Conservation (phyloP, 2,113 vertebrate genomes). For the Dromiciops gliroides region DNA sequence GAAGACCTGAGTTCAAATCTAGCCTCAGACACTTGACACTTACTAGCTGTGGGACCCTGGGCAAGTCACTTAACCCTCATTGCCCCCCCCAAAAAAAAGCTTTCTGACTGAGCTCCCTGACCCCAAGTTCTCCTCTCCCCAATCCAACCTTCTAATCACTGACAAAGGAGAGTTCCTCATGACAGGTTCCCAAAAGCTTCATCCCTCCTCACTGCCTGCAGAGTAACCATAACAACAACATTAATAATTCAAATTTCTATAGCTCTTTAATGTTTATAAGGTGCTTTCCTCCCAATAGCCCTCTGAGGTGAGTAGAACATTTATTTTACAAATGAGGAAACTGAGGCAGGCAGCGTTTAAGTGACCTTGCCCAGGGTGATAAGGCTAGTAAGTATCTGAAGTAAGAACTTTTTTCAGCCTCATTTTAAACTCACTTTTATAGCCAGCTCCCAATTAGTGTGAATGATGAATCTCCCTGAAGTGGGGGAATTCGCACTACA, state of each 20-base stretch:
- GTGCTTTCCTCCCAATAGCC: not conserved
- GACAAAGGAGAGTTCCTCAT: not conserved
- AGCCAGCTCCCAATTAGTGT: not conserved
- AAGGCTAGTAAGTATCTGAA: no score
- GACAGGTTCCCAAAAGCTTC: not conserved
- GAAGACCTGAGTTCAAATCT: no score
- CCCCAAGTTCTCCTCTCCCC: not conserved
- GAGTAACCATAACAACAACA: not conserved
- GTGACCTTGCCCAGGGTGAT: not conserved
- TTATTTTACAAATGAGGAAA: not conserved
- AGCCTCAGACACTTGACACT: no score
- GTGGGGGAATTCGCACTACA: no score
- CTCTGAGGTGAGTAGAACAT: not conserved
- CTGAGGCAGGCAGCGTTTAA: not conserved
- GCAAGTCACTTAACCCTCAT: no score
- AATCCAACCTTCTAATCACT: not conserved
- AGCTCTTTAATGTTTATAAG: not conserved
- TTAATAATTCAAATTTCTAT: not conserved
- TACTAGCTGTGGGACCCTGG: no score
- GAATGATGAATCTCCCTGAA: no score
- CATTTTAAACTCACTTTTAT: not conserved
- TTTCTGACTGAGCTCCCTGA: not conserved
- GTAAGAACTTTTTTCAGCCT: not conserved
- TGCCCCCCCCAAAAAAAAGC: no score
- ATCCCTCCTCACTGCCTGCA: not conserved